Percentiles rank a stretch among this genome's conserved stretches.
These are phyloP conservation scores for Megaleporinus macrocephalus DNA, from an alignment of 2,113 vertebrate species.

Conservation along the genomic window DNA sequence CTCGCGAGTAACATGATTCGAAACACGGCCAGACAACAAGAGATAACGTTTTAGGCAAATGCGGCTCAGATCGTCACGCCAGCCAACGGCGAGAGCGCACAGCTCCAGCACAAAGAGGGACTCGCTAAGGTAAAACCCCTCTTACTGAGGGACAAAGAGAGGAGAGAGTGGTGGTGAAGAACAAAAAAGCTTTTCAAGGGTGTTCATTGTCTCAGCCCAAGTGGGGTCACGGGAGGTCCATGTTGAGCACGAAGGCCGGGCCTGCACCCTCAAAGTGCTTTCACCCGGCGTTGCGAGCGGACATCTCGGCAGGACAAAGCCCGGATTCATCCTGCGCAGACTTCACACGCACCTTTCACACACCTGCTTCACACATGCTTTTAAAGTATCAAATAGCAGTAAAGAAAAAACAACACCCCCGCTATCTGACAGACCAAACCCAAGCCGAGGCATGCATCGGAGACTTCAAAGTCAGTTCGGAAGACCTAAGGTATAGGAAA, in stretches of 20 bases:
- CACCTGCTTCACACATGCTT: constrained; percentile 55
- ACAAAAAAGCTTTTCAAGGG: constrained; percentile 62
- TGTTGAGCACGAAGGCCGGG: constrained; percentile 59
- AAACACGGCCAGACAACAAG: background rate
- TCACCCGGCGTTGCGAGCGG: constrained; percentile 60
- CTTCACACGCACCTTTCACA: constrained; percentile 63
- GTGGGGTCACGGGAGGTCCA: constrained; percentile 72
- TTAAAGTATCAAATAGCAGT: constrained; percentile 43
- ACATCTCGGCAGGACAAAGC: constrained; percentile 67
- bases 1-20: background rate
- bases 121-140: constrained; percentile 17
- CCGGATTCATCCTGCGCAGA: constrained; percentile 61
- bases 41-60: constrained; percentile 28
- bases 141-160: constrained; percentile 40
- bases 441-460: background rate
- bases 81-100: background rate
- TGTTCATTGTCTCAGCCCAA: constrained; percentile 69
- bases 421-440: background rate
- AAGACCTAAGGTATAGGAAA: constrained; percentile 24
- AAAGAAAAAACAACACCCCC: constrained; percentile 14
- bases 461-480: background rate
- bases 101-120: constrained; percentile 4
- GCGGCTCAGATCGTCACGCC: background rate
- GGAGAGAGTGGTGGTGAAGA: constrained; percentile 52
- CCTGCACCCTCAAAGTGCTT: constrained; percentile 59